phyloP scores from a whole-genome alignment of 2,797 vertebrate genomes.

The Lophotriccus pileatus region DNA sequence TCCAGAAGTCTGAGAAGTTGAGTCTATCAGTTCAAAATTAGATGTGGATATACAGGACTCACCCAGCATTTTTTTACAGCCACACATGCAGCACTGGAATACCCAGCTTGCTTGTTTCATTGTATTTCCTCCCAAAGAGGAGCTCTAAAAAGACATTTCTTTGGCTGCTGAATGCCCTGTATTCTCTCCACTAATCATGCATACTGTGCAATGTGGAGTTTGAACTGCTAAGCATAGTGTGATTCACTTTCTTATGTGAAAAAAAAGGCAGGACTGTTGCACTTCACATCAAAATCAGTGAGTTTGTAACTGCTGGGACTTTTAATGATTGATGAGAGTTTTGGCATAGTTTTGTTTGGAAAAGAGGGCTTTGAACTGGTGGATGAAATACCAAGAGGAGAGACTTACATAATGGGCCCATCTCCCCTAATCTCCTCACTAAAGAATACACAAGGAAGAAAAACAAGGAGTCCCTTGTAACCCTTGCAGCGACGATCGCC shows the following conservation, averaged over 20 bases:
- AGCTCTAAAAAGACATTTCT: slow-evolving; percentile 19
- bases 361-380: slow-evolving; percentile 54
- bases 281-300: slow-evolving; percentile 41
- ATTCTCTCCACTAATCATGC: slow-evolving; percentile 41
- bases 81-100: neutral
- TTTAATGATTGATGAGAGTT: slow-evolving; percentile 64
- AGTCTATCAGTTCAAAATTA: neutral
- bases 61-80: neutral
- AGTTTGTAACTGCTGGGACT: slow-evolving; percentile 51
- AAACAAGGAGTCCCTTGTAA: slow-evolving; percentile 60
- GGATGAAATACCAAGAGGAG: slow-evolving; percentile 25
- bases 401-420: slow-evolving; percentile 26
- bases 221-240: slow-evolving; percentile 15
- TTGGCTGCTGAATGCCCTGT: slow-evolving; percentile 2
- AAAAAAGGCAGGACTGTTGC: neutral
- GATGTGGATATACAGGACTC: neutral
- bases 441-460: slow-evolving; percentile 44
- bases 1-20: neutral
- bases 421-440: slow-evolving; percentile 40
- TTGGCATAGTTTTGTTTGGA: slow-evolving; percentile 59
- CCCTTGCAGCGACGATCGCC: slow-evolving; percentile 27
- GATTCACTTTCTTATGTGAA: slow-evolving; percentile 27
- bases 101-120: neutral
- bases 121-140: slow-evolving; percentile 19
- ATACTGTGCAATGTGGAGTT: neutral